Conservation (phyloP, 2,797 vertebrate genomes). For the Limosa lapponica region DNA sequence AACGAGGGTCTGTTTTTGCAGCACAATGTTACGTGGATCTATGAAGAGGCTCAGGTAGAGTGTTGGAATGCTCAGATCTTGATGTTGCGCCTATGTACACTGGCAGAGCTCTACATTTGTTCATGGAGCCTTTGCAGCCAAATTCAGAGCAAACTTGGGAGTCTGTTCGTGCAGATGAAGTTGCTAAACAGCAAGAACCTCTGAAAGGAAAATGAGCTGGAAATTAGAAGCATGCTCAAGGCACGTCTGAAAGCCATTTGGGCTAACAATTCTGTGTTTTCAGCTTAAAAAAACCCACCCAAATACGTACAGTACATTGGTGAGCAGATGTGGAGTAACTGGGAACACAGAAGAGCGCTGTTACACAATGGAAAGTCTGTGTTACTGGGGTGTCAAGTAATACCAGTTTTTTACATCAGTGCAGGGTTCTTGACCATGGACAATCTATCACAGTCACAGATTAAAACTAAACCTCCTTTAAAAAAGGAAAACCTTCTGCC, state of each 20-base stretch:
- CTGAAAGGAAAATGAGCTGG: not conserved
- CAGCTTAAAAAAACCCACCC: not conserved
- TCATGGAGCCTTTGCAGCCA: not conserved
- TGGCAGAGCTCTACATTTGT: not conserved
- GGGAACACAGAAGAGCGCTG: not conserved
- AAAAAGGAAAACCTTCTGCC: constrained; percentile 9
- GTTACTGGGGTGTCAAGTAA: not conserved
- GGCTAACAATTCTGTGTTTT: not conserved
- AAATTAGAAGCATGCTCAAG: not conserved
- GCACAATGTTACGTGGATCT: not conserved
- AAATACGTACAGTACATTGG: not conserved
- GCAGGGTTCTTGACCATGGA: not conserved
- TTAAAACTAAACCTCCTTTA: constrained; percentile 16
- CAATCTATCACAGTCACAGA: not conserved
- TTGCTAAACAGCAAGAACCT: not conserved
- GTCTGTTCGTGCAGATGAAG: not conserved
- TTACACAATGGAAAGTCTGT: not conserved
- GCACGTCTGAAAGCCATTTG: not conserved
- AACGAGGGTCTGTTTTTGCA: not conserved
- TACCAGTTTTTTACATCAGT: not conserved
- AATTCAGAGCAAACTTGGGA: not conserved
- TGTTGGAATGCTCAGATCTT: not conserved
- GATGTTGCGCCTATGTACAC: not conserved
- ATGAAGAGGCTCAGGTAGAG: not conserved
- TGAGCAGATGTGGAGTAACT: not conserved